Conservation (phyloP, 2,113 vertebrate genomes). For the Typhlomys cinereus region DNA sequence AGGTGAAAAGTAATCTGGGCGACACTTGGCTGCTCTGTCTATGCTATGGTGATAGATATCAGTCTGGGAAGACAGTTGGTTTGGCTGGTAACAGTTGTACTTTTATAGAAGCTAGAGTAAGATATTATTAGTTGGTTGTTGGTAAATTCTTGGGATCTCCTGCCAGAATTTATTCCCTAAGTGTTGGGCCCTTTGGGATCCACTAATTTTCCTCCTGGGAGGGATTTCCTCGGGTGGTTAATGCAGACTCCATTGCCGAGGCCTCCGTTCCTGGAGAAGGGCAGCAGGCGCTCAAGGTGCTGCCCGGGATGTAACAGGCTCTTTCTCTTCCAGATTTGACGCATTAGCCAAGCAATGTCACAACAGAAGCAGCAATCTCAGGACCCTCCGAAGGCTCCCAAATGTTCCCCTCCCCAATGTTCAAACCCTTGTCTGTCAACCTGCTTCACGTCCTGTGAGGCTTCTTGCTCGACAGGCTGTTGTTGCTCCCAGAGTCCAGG, state of each 20-base stretch:
- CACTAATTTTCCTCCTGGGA: neutral
- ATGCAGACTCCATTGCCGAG: neutral
- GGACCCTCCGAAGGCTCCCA: neutral
- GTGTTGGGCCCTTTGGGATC: neutral
- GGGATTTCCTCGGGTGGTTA: neutral
- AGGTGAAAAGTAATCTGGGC: neutral
- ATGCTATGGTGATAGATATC: neutral
- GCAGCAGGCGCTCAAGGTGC: neutral
- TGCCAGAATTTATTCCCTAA: neutral
- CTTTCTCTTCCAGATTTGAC: slow-evolving; percentile 37
- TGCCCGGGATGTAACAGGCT: neutral
- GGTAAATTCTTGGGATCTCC: neutral
- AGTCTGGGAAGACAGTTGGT: neutral
- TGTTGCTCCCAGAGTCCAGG: neutral
- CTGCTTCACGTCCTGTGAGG: neutral
- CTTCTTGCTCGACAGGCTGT: neutral
- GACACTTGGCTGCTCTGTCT: neutral
- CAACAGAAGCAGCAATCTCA: slow-evolving; percentile 36
- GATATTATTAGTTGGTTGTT: neutral
- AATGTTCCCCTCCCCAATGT: neutral
- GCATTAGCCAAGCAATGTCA: slow-evolving; percentile 44
- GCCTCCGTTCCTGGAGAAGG: neutral
- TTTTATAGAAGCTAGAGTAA: neutral
- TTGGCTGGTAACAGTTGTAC: neutral
- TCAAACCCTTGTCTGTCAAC: neutral